phyloP scores from a whole-genome alignment of 1,140 invertebrate species.

The Listronotus bonariensis region DNA sequence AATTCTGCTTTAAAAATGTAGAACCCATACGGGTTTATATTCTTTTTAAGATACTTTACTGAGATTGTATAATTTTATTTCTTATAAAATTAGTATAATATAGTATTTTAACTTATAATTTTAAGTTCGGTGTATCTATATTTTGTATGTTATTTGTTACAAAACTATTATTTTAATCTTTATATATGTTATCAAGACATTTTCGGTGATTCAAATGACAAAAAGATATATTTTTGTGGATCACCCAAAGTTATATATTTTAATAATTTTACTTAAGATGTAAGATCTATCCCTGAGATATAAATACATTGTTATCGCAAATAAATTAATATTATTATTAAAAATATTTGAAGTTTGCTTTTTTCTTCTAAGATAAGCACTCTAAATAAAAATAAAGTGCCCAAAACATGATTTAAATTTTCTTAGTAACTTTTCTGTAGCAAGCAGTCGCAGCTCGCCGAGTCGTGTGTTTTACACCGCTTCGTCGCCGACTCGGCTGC shows the following conservation, averaged over 20 bases:
- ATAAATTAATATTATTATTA: conserved; percentile 24
- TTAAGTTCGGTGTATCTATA: not conserved
- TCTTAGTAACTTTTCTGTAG: too few species aligned
- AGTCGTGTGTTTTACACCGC: too few species aligned
- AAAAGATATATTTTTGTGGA: conserved; percentile 10
- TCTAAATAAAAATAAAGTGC: too few species aligned
- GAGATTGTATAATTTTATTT: not conserved
- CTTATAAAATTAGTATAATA: not conserved
- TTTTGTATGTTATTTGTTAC: not conserved
- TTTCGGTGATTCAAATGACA: not conserved
- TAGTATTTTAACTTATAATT: not conserved
- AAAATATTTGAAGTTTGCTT: not conserved
- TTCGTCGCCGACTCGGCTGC: too few species aligned
- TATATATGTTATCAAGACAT: conserved; percentile 4
- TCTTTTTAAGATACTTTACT: not conserved
- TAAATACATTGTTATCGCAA: conserved; percentile 28
- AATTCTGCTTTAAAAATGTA: conserved; percentile 13
- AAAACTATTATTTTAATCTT: not conserved
- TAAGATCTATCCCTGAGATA: not conserved
- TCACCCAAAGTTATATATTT: conserved; percentile 21
- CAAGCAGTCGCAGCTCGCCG: too few species aligned
- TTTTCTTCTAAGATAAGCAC: too few species aligned
- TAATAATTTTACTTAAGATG: conserved; percentile 24
- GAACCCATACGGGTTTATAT: not conserved
- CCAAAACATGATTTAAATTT: too few species aligned